Percentiles rank a stretch among this genome's conserved stretches.
These are phyloP conservation scores for Caenorhabditis imperialis DNA, from an alignment of 2,888 invertebrate species.

Conservation along the genomic window DNA sequence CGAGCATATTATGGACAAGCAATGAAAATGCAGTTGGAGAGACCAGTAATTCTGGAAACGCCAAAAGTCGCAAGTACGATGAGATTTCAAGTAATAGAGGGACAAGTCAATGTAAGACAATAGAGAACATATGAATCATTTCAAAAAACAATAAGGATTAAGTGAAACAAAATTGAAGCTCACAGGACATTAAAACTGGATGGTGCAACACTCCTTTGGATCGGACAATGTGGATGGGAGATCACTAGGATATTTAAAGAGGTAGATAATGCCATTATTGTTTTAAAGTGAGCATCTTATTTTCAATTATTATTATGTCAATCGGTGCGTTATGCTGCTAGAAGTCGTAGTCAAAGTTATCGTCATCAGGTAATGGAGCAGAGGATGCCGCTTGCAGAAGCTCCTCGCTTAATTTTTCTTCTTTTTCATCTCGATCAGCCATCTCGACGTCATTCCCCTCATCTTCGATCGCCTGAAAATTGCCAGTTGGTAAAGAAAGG, in stretches of 20 bases:
- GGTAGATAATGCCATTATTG: constrained; percentile 1
- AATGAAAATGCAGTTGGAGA: background rate
- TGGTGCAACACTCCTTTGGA: background rate
- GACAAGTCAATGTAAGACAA: constrained; percentile 8
- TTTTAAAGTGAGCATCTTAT: background rate
- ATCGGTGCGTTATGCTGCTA: too few relatives aligned
- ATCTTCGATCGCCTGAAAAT: constrained; percentile 17
- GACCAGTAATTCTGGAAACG: constrained; percentile 17
- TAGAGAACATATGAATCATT: background rate
- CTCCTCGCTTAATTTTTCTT: background rate
- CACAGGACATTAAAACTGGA: too few relatives aligned
- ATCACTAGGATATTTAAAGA: constrained; percentile 8
- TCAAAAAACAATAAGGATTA: constrained; percentile 5
- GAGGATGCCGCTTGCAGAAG: constrained; percentile 17
- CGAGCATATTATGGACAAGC: background rate
- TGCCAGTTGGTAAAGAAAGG: background rate
- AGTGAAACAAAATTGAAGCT: constrained; percentile 4
- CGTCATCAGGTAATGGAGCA: constrained; percentile 37
- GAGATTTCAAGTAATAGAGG: background rate
- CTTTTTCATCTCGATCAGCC: background rate
- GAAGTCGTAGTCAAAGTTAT: background rate
- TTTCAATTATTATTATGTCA: too few relatives aligned
- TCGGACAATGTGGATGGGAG: constrained; percentile 2
- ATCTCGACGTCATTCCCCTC: constrained; percentile 9
- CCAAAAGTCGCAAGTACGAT: constrained; percentile 13